A percentile compares a stretch with the other conserved stretches of the same genome.
These are phyloP conservation scores for Sphecodes monilicornis DNA, from an alignment of 2,888 invertebrate genomes.

Conservation along the genomic window DNA sequence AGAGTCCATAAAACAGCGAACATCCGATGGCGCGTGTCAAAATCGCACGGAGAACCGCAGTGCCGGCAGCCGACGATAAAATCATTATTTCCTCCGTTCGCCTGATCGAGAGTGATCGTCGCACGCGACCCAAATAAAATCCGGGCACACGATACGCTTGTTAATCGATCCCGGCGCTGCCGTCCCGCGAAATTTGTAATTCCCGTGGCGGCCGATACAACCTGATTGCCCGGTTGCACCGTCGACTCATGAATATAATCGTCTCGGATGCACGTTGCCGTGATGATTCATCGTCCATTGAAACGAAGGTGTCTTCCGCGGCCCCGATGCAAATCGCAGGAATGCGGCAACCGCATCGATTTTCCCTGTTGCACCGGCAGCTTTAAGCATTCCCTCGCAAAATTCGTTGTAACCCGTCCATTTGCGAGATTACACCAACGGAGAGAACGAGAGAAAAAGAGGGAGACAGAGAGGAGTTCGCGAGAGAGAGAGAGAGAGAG, in stretches of 20 bases:
- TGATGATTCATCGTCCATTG: slow-evolving; percentile 39
- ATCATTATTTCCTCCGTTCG: background rate
- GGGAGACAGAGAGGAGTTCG: background rate
- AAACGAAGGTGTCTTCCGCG: slow-evolving; percentile 24
- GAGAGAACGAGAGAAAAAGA: background rate
- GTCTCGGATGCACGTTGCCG: background rate
- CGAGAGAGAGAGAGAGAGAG: background rate
- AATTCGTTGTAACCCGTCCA: slow-evolving; percentile 39
- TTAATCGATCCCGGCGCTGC: slow-evolving; percentile 18
- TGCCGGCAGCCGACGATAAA: background rate
- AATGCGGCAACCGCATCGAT: slow-evolving; percentile 44
- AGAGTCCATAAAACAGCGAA: background rate
- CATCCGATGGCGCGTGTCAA: background rate
- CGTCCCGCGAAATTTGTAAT: slow-evolving; percentile 40
- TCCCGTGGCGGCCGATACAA: slow-evolving; percentile 17
- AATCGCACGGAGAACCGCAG: background rate
- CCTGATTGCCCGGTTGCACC: slow-evolving; percentile 30
- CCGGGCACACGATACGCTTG: background rate
- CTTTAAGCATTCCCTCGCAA: slow-evolving; percentile 23
- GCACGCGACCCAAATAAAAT: slow-evolving; percentile 25
- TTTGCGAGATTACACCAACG: slow-evolving; percentile 38
- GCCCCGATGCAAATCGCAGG: slow-evolving; percentile 20
- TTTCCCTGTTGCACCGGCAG: slow-evolving; percentile 15
- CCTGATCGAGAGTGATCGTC: background rate
- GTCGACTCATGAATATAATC: slow-evolving; percentile 28